Evolutionary conservation across 2,888 invertebrate species (phyloP).

Genomic region (Caenorhabditis virilis): DNA sequence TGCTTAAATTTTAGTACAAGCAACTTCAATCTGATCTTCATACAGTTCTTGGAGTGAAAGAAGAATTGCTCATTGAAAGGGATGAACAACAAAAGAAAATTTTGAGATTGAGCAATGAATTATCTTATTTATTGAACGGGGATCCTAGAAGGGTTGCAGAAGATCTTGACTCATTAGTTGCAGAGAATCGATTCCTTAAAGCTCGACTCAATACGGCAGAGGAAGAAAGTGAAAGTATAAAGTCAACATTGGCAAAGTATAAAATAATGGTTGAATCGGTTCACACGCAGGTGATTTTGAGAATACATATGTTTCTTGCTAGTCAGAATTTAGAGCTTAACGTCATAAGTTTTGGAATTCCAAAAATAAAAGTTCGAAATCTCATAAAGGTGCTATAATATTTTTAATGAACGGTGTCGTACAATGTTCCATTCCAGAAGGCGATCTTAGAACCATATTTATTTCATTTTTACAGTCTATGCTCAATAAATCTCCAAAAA

Average conservation of each 20-base stretch:
- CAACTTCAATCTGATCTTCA: slow-evolving; percentile 50
- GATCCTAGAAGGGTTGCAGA: slow-evolving; percentile 50
- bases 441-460: no score
- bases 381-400: slow-evolving; percentile 10
- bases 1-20: slow-evolving; percentile 36
- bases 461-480: no score
- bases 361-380: neutral
- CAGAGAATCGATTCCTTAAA: slow-evolving; percentile 74
- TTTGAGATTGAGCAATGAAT: slow-evolving; percentile 39
- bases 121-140: slow-evolving; percentile 52
- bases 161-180: slow-evolving; percentile 54
- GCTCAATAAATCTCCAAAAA: slow-evolving; percentile 32
- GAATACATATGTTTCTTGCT: no score
- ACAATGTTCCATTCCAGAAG: no score
- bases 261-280: slow-evolving; percentile 44
- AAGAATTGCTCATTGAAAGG: slow-evolving; percentile 47
- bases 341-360: no score
- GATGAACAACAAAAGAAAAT: slow-evolving; percentile 47
- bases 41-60: slow-evolving; percentile 49
- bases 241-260: slow-evolving; percentile 53
- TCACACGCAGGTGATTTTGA: slow-evolving; percentile 19
- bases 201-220: slow-evolving; percentile 71
- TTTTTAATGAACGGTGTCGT: no score
- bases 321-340: no score
- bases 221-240: slow-evolving; percentile 74